phyloP scores from a whole-genome alignment of 2,888 invertebrate genomes.

The Agonopterix alstromeriana region DNA sequence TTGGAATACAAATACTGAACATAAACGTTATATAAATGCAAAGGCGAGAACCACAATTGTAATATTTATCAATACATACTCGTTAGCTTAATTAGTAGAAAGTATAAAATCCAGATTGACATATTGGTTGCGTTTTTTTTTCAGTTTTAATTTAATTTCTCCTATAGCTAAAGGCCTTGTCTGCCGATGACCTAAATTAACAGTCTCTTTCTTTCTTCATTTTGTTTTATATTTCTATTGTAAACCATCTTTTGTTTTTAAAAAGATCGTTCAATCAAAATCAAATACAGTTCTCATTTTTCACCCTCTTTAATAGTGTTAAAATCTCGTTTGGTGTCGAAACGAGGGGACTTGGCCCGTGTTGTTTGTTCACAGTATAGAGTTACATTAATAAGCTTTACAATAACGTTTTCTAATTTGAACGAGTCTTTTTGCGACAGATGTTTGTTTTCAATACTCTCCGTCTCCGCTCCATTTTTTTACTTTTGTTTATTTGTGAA shows the following conservation, averaged over 20 bases:
- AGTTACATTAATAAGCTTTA: conserved; percentile 9
- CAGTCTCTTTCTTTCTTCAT: background rate
- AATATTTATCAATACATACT: too few species aligned
- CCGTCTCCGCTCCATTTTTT: conserved; percentile 9
- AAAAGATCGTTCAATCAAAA: conserved; percentile 15
- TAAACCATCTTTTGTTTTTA: background rate
- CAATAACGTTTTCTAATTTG: conserved; percentile 5
- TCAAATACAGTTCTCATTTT: conserved; percentile 42
- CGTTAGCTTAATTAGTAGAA: too few species aligned
- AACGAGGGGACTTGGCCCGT: conserved; percentile 6
- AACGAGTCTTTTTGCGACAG: conserved; percentile 23
- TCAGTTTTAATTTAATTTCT: too few species aligned
- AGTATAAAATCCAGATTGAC: too few species aligned
- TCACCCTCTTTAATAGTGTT: conserved; percentile 46
- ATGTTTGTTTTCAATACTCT: conserved; percentile 30
- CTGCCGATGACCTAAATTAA: too few species aligned
- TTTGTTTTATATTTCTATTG: background rate
- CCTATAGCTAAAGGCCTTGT: too few species aligned
- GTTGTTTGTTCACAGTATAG: background rate
- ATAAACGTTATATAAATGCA: too few species aligned
- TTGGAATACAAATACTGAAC: too few species aligned
- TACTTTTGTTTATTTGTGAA: conserved; percentile 21
- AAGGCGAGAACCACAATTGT: too few species aligned
- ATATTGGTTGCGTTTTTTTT: too few species aligned
- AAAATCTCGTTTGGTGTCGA: conserved; percentile 31